Evolutionary conservation across 2,113 vertebrate species (phyloP).

Genomic region (Rattus norvegicus): DNA sequence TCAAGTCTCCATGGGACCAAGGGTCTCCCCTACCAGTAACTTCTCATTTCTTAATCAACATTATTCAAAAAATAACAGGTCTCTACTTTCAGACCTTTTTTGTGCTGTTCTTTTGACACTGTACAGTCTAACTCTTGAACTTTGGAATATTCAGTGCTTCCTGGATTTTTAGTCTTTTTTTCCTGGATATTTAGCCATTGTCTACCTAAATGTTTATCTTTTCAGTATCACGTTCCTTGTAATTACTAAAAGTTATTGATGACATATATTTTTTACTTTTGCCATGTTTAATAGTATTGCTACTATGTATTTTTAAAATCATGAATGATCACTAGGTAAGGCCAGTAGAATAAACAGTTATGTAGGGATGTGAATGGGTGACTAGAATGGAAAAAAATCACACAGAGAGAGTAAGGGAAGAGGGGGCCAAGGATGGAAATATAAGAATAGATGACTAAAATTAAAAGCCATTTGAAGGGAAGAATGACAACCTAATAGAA

Average conservation of each 20-base stretch:
- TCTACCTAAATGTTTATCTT: neutral
- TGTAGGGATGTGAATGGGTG: neutral
- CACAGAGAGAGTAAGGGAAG: neutral
- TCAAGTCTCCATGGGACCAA: no score
- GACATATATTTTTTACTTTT: neutral
- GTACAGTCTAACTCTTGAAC: neutral
- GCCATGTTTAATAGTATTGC: neutral
- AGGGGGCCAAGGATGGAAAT: neutral
- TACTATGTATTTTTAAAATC: neutral
- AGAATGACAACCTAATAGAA: neutral
- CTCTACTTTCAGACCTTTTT: neutral
- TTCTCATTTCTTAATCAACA: neutral
- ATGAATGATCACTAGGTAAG: neutral
- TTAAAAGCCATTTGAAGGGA: neutral
- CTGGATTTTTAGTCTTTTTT: neutral
- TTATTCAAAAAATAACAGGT: neutral
- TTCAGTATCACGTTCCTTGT: neutral
- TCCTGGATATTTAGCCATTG: neutral
- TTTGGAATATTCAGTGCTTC: neutral
- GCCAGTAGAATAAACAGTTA: neutral
- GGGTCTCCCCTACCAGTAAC: no score
- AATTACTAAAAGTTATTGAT: neutral
- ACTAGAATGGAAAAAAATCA: neutral
- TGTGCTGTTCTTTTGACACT: neutral
- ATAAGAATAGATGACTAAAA: neutral